A percentile compares a stretch with the other conserved stretches of the same genome.
Conservation (phyloP, 2,888 invertebrate species). For the Ceraclea dissimilis region DNA sequence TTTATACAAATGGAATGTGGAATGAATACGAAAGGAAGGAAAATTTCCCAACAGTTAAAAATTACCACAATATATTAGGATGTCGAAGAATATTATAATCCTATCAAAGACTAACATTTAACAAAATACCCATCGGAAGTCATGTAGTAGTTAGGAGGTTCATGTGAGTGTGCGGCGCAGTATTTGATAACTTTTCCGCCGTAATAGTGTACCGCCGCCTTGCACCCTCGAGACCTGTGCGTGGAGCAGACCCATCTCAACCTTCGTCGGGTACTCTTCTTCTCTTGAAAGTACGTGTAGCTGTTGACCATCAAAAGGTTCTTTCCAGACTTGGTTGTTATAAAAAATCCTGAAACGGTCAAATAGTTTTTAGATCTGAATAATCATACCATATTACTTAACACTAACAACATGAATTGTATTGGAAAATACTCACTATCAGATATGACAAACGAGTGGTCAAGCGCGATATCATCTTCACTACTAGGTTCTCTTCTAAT, state of each 20-base stretch:
- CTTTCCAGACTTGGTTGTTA: slow-evolving; percentile 1
- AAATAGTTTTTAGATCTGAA: neutral
- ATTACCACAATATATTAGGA: too few relatives aligned
- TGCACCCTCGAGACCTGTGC: slow-evolving; percentile 10
- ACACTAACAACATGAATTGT: too few relatives aligned
- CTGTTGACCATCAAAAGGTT: slow-evolving; percentile 6
- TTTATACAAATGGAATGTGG: too few relatives aligned
- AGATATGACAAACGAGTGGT: too few relatives aligned
- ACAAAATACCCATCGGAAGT: slow-evolving; percentile 5
- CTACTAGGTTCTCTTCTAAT: too few relatives aligned
- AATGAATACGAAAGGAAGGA: too few relatives aligned
- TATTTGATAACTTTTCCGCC: slow-evolving; percentile 19
- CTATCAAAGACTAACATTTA: slow-evolving; percentile 7
- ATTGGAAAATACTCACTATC: too few relatives aligned
- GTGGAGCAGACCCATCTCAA: slow-evolving; percentile 12
- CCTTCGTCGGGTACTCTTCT: neutral
- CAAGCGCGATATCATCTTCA: too few relatives aligned
- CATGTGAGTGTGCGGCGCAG: slow-evolving; percentile 13
- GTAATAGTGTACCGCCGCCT: slow-evolving; percentile 5
- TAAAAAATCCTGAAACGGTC: slow-evolving; percentile 7
- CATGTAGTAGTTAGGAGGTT: slow-evolving; percentile 7
- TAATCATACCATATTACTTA: too few relatives aligned
- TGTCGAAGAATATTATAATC: too few relatives aligned
- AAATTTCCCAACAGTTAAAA: too few relatives aligned
- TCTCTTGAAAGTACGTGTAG: slow-evolving; percentile 14